phyloP scores from a whole-genome alignment of 2,888 invertebrate genomes.

The Drosophila tripunctata region DNA sequence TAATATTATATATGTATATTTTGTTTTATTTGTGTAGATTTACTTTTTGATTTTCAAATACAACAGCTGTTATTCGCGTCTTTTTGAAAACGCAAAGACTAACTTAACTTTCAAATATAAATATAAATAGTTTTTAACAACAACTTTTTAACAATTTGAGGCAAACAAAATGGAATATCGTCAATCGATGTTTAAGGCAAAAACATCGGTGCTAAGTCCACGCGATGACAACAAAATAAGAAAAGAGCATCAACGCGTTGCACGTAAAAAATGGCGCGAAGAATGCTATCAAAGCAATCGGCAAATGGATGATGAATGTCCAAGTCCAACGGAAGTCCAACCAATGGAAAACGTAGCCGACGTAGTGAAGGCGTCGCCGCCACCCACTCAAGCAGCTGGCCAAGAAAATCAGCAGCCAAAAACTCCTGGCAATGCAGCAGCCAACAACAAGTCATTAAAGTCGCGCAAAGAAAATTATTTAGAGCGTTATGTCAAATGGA shows the following conservation, averaged over 20 bases:
- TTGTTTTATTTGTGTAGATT: no score
- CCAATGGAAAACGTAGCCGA: no score
- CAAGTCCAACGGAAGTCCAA: no score
- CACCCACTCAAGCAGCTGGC: neutral
- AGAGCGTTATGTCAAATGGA: slow-evolving; percentile 43
- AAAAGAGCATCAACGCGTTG: slow-evolving; percentile 52
- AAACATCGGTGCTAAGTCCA: slow-evolving; percentile 35
- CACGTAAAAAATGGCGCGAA: slow-evolving; percentile 59
- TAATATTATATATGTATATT: no score
- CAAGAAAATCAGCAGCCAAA: slow-evolving; percentile 39
- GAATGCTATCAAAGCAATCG: slow-evolving; percentile 61
- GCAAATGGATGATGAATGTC: no score
- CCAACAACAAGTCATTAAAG: neutral
- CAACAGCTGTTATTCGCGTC: no score
- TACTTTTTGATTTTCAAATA: no score
- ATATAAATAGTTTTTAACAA: neutral
- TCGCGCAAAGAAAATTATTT: slow-evolving; percentile 26
- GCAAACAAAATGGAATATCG: slow-evolving; percentile 27
- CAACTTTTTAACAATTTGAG: neutral
- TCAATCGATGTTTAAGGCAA: slow-evolving; percentile 48
- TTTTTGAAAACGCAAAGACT: neutral
- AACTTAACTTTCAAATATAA: neutral
- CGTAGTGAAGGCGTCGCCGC: neutral
- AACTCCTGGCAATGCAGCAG: neutral
- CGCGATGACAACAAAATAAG: slow-evolving; percentile 49